Conservation (phyloP, 1,140 invertebrate species). For the roundworm (Caenorhabditis elegans) region WBcel235 BX284606.5:2223501-2224000, state of each 20-base stretch:
- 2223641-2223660: conserved; percentile 45
- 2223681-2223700: conserved; percentile 47
- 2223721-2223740: conserved; percentile 34
- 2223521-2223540: background rate
- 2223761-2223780: background rate
- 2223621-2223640: conserved; percentile 46
- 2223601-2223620: background rate
- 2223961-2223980: conserved; percentile 29
- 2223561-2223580: conserved; percentile 38
- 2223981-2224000: conserved; percentile 33
- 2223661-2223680: conserved; percentile 43
- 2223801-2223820: conserved; percentile 37
- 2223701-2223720: conserved; percentile 46
- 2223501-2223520: background rate
- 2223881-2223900: conserved; percentile 40
- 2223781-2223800: background rate
- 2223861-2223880: conserved; percentile 45
- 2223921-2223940: conserved; percentile 45
- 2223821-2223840: conserved; percentile 45
- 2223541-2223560: conserved; percentile 43
- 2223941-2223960: background rate
- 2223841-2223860: conserved; percentile 36
- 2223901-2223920: background rate
- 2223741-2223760: conserved; percentile 41
- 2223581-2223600: conserved; percentile 33